A percentile compares a stretch with the other conserved stretches of the same genome.
These are phyloP conservation scores for Gorilla gorilla DNA, from an alignment of 2,113 vertebrate genomes.

Conservation along the genomic window DNA sequence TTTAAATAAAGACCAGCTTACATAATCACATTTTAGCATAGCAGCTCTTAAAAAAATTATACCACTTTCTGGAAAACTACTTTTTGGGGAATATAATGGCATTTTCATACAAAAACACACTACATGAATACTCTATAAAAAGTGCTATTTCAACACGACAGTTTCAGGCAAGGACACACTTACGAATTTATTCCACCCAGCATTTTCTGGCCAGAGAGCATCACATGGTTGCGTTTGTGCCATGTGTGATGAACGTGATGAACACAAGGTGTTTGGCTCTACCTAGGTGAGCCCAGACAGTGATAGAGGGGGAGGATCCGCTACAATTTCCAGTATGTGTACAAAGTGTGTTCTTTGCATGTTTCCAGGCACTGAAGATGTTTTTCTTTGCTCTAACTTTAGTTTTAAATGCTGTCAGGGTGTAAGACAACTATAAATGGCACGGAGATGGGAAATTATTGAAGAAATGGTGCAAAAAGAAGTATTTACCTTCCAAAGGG, in stretches of 20 bases:
- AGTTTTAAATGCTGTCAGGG: neutral
- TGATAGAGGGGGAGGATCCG: rapidly evolving
- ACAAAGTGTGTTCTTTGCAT: neutral
- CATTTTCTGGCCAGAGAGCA: neutral
- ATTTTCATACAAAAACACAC: neutral
- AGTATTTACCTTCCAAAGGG: neutral
- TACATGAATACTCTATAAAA: neutral
- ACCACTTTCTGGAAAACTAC: neutral
- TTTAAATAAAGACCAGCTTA: neutral
- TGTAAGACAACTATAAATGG: neutral
- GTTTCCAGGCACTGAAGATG: neutral
- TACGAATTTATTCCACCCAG: neutral
- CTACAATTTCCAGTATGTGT: neutral
- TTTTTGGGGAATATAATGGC: neutral
- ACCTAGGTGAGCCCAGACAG: neutral
- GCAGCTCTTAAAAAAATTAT: neutral
- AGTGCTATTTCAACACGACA: neutral
- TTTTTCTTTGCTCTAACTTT: neutral
- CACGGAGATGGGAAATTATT: neutral
- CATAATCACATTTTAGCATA: neutral
- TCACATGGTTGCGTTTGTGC: rapidly evolving
- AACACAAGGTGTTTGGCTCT: neutral
- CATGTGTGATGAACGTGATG: neutral
- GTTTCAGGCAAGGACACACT: neutral
- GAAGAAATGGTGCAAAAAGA: neutral